These are phyloP conservation scores for Sebastes cheni DNA, from an alignment of 2,797 vertebrate species.

Conservation along the genomic window DNA sequence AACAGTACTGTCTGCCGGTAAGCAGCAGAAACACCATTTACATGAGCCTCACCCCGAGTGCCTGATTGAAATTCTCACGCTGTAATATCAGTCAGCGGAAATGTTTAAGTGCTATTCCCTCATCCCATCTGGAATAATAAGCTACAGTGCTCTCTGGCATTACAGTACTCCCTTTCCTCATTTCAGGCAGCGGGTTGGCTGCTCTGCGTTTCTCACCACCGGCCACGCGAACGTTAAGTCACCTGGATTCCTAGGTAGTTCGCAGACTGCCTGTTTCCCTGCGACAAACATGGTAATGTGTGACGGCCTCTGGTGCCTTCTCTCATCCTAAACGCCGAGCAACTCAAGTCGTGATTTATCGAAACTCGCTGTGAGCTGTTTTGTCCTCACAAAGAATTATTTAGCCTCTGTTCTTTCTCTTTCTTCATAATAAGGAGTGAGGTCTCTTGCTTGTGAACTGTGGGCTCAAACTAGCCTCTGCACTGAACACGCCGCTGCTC, in stretches of 20 bases:
- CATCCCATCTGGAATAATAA: conserved; percentile 68
- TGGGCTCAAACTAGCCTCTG: conserved; percentile 8
- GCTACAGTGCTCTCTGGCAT: conserved; percentile 48
- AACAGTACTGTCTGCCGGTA: conserved; percentile 38
- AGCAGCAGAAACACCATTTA: conserved; percentile 53
- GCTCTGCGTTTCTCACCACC: conserved; percentile 25
- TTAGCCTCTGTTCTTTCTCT: conserved; percentile 20
- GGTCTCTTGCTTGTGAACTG: conserved; percentile 10
- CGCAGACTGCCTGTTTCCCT: conserved; percentile 10
- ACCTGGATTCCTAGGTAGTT: conserved; percentile 32
- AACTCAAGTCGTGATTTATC: conserved; percentile 27
- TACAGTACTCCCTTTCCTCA: conserved; percentile 42
- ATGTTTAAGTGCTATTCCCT: conserved; percentile 67
- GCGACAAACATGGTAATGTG: conserved; percentile 52
- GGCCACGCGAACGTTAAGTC: conserved; percentile 23
- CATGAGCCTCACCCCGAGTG: conserved; percentile 45
- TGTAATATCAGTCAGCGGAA: conserved; percentile 68
- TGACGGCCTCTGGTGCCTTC: conserved; percentile 37
- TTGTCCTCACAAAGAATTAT: conserved; percentile 37
- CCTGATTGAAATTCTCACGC: conserved; percentile 70
- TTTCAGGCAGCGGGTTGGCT: conserved; percentile 40
- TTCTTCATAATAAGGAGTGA: conserved; percentile 1
- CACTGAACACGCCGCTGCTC: not conserved
- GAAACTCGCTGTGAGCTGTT: conserved; percentile 44
- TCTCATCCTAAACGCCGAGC: conserved; percentile 33